Conservation (phyloP, 2,888 invertebrate species). For the Drosophila crucigera region DNA sequence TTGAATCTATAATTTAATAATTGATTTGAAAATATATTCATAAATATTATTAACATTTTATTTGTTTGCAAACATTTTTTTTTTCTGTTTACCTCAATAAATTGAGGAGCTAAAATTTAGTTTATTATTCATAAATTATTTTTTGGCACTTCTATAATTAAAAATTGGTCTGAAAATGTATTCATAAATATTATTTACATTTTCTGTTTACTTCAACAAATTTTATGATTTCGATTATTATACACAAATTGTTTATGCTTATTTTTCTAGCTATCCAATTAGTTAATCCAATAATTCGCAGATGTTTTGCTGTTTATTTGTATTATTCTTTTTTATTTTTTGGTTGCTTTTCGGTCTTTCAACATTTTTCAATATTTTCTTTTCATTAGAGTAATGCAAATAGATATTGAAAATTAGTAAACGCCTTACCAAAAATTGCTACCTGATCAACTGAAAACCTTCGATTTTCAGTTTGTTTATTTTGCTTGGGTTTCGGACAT, state of each 20-base stretch:
- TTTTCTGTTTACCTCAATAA: not conserved
- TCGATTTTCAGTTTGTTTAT: conserved; percentile 34
- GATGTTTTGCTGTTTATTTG: conserved; percentile 32
- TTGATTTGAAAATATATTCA: not conserved
- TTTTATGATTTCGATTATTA: not conserved
- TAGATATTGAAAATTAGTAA: conserved; percentile 52
- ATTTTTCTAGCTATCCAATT: conserved; percentile 9
- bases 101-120: not conserved
- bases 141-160: not conserved
- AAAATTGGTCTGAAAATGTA: not conserved
- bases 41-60: not conserved
- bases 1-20: not conserved
- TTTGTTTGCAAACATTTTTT: not conserved
- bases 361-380: conserved; percentile 66
- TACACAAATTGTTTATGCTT: not conserved
- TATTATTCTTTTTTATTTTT: conserved; percentile 4
- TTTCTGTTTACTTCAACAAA: not conserved
- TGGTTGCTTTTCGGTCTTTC: conserved; percentile 10
- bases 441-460: conserved; percentile 39
- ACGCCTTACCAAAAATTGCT: conserved; percentile 57
- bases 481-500: conserved; percentile 36
- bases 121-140: not conserved
- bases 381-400: conserved; percentile 76
- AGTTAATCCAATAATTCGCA: conserved; percentile 42
- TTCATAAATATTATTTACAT: not conserved